phyloP scores from a whole-genome alignment of 2,113 vertebrate genomes.

The Clarias batrachus region DNA sequence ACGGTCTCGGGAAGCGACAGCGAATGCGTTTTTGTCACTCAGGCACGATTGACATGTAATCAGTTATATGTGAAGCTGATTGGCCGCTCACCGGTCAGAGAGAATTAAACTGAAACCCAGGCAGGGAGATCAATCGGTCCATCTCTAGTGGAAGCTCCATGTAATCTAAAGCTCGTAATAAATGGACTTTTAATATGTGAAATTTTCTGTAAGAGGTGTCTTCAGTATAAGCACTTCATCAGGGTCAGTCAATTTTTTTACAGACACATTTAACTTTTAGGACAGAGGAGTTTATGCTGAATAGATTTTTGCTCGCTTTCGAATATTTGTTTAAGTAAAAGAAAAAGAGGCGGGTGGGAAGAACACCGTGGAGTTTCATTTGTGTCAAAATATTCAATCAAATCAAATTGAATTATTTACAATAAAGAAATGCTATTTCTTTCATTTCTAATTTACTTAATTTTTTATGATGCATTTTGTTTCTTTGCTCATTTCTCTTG shows the following conservation, averaged over 20 bases:
- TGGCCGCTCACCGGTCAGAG: too few species aligned
- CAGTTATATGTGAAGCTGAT: too few species aligned
- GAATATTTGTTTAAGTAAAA: neutral
- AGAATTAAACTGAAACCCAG: too few species aligned
- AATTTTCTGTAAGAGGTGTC: neutral
- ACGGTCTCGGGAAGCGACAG: too few species aligned
- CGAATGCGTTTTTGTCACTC: too few species aligned
- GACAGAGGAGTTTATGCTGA: neutral
- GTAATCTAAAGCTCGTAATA: neutral
- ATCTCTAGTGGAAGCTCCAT: neutral
- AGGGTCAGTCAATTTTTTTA: neutral
- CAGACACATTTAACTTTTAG: neutral
- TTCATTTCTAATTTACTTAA: neutral
- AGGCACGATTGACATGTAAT: too few species aligned
- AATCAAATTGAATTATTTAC: too few species aligned
- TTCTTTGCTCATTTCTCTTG: too few species aligned
- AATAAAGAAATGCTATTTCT: neutral
- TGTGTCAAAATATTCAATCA: neutral
- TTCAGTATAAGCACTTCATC: neutral
- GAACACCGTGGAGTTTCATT: neutral
- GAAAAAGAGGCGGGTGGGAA: too few species aligned
- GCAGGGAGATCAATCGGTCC: too few species aligned
- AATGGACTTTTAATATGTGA: neutral
- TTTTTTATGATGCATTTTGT: neutral
- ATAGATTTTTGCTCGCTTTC: neutral